Evolutionary conservation across 2,113 vertebrate species (phyloP), one percentile per base, ranked within the genome.

Genomic region (Pelodiscus sinensis): DNA sequence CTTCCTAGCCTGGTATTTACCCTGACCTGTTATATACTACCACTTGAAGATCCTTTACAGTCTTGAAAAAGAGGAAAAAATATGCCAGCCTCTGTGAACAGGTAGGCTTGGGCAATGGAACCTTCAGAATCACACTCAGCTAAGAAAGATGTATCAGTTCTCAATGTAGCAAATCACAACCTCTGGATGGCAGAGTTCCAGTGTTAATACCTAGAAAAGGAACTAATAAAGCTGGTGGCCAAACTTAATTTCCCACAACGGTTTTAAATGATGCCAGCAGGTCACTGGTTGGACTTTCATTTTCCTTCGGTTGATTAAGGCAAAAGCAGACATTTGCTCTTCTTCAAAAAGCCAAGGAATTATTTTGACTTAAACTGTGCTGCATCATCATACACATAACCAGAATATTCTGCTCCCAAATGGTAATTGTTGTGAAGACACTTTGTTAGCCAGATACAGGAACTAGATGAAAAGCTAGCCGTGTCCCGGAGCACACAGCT

Each of bases 311-410:
- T 84, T 92, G 68, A 82, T 81, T 85, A 79, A 38, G 31, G 11
- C 24, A 60, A 50, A 25, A 1, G 8, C 55, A 25, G 68, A 87
- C 82, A 84, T 56, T 75, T 51, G 57, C 27, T 11, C 19, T 84
- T 89, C 82, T 86, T 52, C 78, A 31, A 92, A 97, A 91, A 80
- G 35, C 15, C 57, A 2, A 44, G 52, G 50, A 87, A 88, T 68
- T 1, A 0, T 82, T 87, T 79, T 58, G 13, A 38, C 0, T 1
- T 2, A 51, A 90, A 78, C 93, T 94, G 57, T 81, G 54, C 79
- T 94, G 75, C 16, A 18, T 9, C 79, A 50, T 75, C 87, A 84
- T 27, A 82, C 24, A 80, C 81, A 92, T 93, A 90, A 81, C 94
- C 89, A 56, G 55, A 91, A 25, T 62, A 56, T n/a, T 94, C 58